Conservation (phyloP, 1,140 invertebrate species). For the Druon quercuslanigerum region DNA sequence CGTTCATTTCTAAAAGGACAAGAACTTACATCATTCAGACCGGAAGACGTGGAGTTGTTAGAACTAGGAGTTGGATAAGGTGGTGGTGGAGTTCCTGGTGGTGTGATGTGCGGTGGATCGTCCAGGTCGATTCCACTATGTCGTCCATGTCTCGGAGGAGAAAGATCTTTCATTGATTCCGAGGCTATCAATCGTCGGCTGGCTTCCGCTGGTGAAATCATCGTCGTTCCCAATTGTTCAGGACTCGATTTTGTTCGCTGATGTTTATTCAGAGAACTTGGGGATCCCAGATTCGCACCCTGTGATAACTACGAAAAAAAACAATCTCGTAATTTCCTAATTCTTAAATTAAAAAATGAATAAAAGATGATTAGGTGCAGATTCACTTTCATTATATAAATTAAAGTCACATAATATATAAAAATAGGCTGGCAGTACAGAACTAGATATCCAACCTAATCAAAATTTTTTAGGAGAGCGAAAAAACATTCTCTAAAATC, state of each 20-base stretch:
- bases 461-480: no score
- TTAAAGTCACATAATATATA: no score
- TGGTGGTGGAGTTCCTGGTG: constrained; percentile 90
- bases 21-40: constrained; percentile 66
- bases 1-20: neutral
- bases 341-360: neutral
- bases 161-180: constrained; percentile 80
- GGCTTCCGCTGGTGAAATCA: constrained; percentile 72
- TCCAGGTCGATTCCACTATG: constrained; percentile 53
- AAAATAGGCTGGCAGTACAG: no score
- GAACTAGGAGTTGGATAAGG: constrained; percentile 80
- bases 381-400: no score
- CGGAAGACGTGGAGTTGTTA: constrained; percentile 64
- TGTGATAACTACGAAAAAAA: constrained; percentile 65
- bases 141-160: constrained; percentile 67
- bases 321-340: neutral
- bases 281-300: constrained; percentile 65
- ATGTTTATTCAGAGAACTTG: constrained; percentile 69
- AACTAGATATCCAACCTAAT: no score
- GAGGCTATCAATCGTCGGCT: constrained; percentile 77
- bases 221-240: constrained; percentile 77
- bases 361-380: no score
- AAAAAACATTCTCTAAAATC: no score
- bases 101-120: constrained; percentile 77
- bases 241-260: constrained; percentile 84